Conservation (phyloP, 2,888 invertebrate genomes). For the Glaucopsyche alexis region DNA sequence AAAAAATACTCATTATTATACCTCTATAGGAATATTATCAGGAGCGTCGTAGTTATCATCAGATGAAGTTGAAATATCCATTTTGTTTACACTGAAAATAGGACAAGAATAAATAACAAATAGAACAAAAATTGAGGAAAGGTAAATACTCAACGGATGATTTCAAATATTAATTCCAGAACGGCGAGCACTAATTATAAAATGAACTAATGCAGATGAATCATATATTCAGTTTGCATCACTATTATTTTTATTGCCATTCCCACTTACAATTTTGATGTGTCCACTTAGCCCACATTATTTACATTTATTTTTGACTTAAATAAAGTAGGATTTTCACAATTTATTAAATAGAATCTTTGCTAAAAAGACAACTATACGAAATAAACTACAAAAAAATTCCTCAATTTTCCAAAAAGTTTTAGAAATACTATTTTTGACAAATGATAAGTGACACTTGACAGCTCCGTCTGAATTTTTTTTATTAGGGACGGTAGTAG, state of each 20-base stretch:
- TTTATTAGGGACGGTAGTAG: no score
- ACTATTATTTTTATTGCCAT: background rate
- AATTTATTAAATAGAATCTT: no score
- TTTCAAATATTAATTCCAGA: background rate
- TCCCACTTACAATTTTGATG: background rate
- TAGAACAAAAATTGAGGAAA: background rate
- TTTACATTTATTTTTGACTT: background rate
- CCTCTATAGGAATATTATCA: constrained; percentile 13
- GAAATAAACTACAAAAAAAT: background rate
- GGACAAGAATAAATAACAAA: background rate
- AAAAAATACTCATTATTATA: background rate
- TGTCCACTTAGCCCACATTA: background rate
- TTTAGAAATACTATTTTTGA: no score
- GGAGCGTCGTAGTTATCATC: background rate
- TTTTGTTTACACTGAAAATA: background rate
- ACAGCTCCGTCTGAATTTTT: no score
- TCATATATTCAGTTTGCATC: background rate
- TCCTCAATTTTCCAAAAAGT: background rate
- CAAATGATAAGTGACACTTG: background rate
- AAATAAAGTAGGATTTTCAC: no score
- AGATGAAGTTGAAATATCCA: constrained; percentile 28
- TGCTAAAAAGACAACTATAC: no score
- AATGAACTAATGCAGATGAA: background rate
- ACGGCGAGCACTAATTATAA: background rate
- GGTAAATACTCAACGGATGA: background rate